Conservation (phyloP, 2,113 vertebrate genomes). For the Dermatemys mawii region DNA sequence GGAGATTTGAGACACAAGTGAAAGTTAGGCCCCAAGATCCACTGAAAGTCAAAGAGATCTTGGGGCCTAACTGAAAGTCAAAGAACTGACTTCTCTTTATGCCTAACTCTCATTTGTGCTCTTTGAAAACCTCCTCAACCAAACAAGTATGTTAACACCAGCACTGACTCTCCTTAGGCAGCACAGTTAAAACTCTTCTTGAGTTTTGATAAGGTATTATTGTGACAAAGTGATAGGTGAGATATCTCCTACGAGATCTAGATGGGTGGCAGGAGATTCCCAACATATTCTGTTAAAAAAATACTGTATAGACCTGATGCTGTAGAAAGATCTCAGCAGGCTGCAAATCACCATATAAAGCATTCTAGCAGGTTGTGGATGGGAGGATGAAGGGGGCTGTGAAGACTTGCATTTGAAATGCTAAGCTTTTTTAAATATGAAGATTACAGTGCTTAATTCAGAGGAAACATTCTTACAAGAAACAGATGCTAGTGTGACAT, state of each 20-base stretch:
- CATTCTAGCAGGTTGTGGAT: background rate
- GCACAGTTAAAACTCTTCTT: background rate
- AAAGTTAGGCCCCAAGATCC: background rate
- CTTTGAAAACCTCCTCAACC: background rate
- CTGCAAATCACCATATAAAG: background rate
- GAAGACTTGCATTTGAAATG: background rate
- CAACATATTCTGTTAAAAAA: background rate
- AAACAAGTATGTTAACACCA: background rate
- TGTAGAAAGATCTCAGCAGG: background rate
- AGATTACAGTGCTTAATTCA: background rate
- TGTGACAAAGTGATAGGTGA: rapidly evolving
- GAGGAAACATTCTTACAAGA: background rate
- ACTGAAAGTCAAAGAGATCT: rapidly evolving
- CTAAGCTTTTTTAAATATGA: background rate
- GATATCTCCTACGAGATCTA: background rate
- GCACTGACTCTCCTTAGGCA: background rate
- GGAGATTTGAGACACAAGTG: background rate
- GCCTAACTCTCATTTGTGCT: background rate
- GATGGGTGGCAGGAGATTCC: background rate
- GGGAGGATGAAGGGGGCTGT: background rate
- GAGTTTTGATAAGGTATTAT: background rate
- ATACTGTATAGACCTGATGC: background rate
- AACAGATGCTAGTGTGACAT: background rate
- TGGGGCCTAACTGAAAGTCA: background rate
- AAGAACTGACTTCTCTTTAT: rapidly evolving